These are phyloP conservation scores for Zaprionus ghesquierei DNA, from an alignment of 1,140 invertebrate species.

Conservation along the genomic window DNA sequence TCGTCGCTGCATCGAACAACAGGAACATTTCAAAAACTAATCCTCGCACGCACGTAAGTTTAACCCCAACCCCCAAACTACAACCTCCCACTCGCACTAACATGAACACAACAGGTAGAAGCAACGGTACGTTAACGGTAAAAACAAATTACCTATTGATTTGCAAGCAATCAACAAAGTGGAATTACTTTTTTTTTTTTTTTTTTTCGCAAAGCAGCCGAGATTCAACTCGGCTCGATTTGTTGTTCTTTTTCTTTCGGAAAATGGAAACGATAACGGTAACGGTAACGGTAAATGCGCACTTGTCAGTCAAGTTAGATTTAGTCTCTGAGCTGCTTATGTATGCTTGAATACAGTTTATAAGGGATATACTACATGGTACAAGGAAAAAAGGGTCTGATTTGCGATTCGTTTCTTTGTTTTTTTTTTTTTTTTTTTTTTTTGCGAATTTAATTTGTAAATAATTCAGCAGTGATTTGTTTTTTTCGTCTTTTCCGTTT, in stretches of 20 bases:
- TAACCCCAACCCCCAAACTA: neutral
- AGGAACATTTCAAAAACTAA: conserved; percentile 12
- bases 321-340: conserved; percentile 26
- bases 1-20: conserved; percentile 5
- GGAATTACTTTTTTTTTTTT: neutral
- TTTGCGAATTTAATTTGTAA: conserved; percentile 27
- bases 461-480: conserved; percentile 58
- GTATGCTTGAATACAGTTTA: conserved; percentile 20
- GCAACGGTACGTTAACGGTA: neutral
- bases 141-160: neutral
- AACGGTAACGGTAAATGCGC: neutral
- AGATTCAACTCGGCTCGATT: neutral
- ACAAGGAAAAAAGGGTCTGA: conserved; percentile 2
- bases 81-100: too few relatives aligned
- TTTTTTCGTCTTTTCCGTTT: conserved; percentile 37
- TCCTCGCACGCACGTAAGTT: conserved; percentile 36
- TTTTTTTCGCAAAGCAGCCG: neutral
- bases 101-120: neutral
- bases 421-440: neutral
- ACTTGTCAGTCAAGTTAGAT: conserved; percentile 18
- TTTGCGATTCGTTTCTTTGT: neutral
- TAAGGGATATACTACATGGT: neutral
- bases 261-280: conserved; percentile 3
- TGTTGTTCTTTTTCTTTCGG: neutral
- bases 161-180: conserved; percentile 1